These are phyloP conservation scores for Heliconius charithonia DNA, from an alignment of 2,888 invertebrate species.

Conservation along the genomic window DNA sequence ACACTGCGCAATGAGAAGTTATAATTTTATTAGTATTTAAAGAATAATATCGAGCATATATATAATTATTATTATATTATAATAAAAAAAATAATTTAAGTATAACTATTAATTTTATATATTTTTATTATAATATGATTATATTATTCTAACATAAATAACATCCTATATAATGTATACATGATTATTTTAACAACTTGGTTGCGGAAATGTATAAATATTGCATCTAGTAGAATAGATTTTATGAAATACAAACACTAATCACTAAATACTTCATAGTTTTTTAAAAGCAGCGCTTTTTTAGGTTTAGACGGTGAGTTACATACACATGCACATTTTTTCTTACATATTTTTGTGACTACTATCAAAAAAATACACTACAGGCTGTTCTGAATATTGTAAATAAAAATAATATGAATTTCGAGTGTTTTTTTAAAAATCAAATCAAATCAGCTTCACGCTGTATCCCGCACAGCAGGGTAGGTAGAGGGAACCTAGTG, in stretches of 20 bases:
- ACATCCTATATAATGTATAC: not conserved
- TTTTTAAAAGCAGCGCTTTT: conserved; percentile 18
- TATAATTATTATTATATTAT: not conserved
- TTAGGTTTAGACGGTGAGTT: conserved; percentile 11
- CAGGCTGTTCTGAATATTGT: conserved; percentile 8
- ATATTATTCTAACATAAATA: conserved; percentile 3
- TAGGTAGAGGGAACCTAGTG: too few species aligned
- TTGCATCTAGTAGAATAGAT: conserved; percentile 20
- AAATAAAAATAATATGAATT: not conserved
- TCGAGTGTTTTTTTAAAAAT: too few species aligned
- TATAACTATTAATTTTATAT: not conserved
- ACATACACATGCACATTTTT: not conserved
- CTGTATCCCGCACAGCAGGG: too few species aligned
- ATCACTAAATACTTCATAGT: conserved; percentile 16
- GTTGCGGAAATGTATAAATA: conserved; percentile 10
- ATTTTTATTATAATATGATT: conserved; percentile 9
- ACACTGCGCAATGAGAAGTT: not conserved
- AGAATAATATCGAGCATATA: not conserved
- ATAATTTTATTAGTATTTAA: not conserved
- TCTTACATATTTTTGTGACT: not conserved
- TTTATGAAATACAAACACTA: conserved; percentile 18
- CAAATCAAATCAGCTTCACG: too few species aligned
- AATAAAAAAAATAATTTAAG: not conserved
- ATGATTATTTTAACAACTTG: conserved; percentile 17
- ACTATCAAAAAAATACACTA: not conserved